A percentile compares a stretch with the other conserved stretches of the same genome.
phyloP scores from a whole-genome alignment of 2,113 vertebrate species.

The Nannobrachium achirus region DNA sequence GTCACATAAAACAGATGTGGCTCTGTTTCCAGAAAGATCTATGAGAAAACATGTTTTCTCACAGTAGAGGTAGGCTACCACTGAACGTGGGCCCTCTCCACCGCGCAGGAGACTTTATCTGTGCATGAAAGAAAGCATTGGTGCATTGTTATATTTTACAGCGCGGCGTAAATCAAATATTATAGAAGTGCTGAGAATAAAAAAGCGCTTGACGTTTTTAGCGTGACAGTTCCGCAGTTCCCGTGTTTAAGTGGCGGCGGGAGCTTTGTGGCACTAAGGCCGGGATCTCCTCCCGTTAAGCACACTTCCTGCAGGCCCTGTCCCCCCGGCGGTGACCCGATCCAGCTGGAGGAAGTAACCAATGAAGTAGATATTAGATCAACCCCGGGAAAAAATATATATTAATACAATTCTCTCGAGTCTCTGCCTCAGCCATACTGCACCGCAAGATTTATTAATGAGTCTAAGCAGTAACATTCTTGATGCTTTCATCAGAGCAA shows the following conservation, averaged over 20 bases:
- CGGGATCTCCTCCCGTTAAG: slow-evolving; percentile 68
- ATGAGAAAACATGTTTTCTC: slow-evolving; percentile 48
- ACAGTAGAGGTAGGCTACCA: slow-evolving; percentile 5
- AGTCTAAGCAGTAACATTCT: slow-evolving; percentile 47
- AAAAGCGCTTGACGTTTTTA: slow-evolving; percentile 69
- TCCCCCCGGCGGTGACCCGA: slow-evolving; percentile 72
- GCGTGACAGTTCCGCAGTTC: slow-evolving; percentile 61
- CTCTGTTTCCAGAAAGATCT: slow-evolving; percentile 45
- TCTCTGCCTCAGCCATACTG: slow-evolving; percentile 52
- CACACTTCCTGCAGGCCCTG: slow-evolving; percentile 66
- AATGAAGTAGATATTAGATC: slow-evolving; percentile 74
- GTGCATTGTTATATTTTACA: slow-evolving; percentile 73
- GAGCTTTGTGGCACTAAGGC: slow-evolving; percentile 64
- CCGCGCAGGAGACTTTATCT: slow-evolving; percentile 31
- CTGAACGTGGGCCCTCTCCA: slow-evolving; percentile 27
- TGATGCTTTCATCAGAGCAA: slow-evolving; percentile 61
- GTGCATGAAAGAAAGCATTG: slow-evolving; percentile 49
- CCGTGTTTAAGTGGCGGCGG: slow-evolving; percentile 64
- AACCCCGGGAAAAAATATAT: slow-evolving; percentile 70
- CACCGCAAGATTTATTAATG: slow-evolving; percentile 56
- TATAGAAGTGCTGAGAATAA: slow-evolving; percentile 76
- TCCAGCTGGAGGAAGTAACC: slow-evolving; percentile 75
- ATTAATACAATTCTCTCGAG: slow-evolving; percentile 66
- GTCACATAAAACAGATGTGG: slow-evolving; percentile 77
- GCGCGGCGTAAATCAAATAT: slow-evolving; percentile 68